These are phyloP conservation scores for Chaetoderma sp. DNA, from an alignment of 2,888 invertebrate species.

Conservation along the genomic window DNA sequence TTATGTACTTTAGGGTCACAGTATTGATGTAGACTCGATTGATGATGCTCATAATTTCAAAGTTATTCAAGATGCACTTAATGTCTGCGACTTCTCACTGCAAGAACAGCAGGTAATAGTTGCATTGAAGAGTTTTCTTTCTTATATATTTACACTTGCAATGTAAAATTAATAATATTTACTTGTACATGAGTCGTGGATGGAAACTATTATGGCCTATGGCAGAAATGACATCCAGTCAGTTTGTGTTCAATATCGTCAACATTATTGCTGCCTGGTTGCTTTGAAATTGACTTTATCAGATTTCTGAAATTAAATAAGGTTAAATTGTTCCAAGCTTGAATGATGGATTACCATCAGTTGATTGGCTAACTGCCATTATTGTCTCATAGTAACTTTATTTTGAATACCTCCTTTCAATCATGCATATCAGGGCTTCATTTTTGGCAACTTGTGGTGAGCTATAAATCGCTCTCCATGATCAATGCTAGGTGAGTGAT, in stretches of 20 bases:
- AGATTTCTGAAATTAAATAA: no score
- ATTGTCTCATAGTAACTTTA: no score
- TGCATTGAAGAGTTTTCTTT: neutral
- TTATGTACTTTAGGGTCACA: constrained; percentile 55
- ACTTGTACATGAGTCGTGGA: neutral
- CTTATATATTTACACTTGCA: neutral
- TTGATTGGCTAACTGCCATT: no score
- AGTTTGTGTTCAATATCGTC: no score
- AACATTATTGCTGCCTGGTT: neutral
- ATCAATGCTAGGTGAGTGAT: no score
- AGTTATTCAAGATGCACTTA: constrained; percentile 80
- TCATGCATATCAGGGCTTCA: no score
- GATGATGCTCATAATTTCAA: constrained; percentile 79
- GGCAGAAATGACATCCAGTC: neutral
- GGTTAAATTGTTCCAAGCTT: no score
- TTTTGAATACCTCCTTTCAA: no score
- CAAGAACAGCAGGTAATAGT: constrained; percentile 78
- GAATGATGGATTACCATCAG: no score
- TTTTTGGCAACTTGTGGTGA: no score
- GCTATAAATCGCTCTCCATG: no score
- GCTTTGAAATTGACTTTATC: neutral
- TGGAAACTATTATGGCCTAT: neutral
- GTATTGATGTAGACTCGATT: constrained; percentile 50
- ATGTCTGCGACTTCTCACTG: constrained; percentile 80
- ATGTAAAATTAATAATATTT: neutral